phyloP scores from a whole-genome alignment of 2,113 vertebrate genomes.

The Austrofundulus limnaeus region DNA sequence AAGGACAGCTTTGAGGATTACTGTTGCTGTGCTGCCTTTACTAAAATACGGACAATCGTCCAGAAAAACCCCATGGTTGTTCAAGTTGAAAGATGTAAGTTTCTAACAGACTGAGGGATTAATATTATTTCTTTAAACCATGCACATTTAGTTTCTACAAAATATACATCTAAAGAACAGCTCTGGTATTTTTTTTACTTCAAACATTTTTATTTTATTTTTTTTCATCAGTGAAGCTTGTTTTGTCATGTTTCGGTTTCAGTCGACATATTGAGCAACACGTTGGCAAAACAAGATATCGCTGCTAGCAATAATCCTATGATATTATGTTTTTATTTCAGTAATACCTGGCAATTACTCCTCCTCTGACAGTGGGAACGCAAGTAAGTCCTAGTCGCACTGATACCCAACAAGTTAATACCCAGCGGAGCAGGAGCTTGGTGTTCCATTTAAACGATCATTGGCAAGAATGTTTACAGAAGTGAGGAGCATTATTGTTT shows the following conservation, averaged over 20 bases:
- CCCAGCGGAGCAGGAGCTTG: background rate
- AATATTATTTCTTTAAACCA: background rate
- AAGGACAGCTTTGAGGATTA: slow-evolving; percentile 89
- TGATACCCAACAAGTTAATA: slow-evolving; percentile 3
- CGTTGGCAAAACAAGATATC: background rate
- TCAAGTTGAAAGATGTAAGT: slow-evolving; percentile 86
- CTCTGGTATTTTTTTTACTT: too few species aligned
- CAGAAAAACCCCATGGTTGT: slow-evolving; percentile 89
- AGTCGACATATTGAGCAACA: slow-evolving; percentile 4
- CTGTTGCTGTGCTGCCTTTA: slow-evolving; percentile 88
- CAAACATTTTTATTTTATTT: background rate
- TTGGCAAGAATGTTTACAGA: slow-evolving; percentile 4
- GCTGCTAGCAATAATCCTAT: slow-evolving; percentile 5
- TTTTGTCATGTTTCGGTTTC: slow-evolving; percentile 26
- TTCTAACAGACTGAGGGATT: background rate
- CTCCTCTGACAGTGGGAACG: slow-evolving; percentile 14
- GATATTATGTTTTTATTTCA: slow-evolving; percentile 35
- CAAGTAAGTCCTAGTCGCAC: slow-evolving; percentile 37
- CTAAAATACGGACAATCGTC: slow-evolving; percentile 86
- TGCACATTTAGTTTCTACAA: too few species aligned
- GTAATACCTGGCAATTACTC: slow-evolving; percentile 40
- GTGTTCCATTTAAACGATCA: slow-evolving; percentile 3
- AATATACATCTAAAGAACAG: background rate
- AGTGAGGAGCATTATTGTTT: slow-evolving; percentile 1
- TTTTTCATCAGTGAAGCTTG: slow-evolving; percentile 12